phyloP scores from a whole-genome alignment of 2,888 invertebrate species.

The Dorcus hopei region DNA sequence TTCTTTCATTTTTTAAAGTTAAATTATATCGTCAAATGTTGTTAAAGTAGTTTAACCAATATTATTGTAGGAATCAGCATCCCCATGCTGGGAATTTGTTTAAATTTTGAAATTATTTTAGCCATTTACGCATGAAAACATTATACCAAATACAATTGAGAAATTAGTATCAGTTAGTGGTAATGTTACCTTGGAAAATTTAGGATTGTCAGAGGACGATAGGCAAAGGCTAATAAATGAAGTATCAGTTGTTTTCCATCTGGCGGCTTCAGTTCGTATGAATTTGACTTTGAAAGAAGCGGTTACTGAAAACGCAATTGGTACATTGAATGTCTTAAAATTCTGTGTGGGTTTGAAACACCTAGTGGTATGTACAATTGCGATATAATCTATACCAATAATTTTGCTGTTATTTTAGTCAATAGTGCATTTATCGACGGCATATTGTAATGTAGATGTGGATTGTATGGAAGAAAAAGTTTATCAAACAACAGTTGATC shows the following conservation, averaged over 20 bases:
- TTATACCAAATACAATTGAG: constrained; percentile 3
- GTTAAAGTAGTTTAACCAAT: too few relatives aligned
- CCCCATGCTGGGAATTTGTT: too few relatives aligned
- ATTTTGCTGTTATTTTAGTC: neutral
- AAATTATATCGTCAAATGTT: too few relatives aligned
- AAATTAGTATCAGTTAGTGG: constrained; percentile 55
- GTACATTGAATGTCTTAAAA: constrained; percentile 54
- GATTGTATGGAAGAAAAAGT: constrained; percentile 70
- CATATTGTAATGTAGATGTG: constrained; percentile 82
- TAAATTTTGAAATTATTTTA: too few relatives aligned
- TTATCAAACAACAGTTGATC: constrained; percentile 63
- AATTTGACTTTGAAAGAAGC: constrained; percentile 60
- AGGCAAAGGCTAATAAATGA: constrained; percentile 48
- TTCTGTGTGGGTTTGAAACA: constrained; percentile 24
- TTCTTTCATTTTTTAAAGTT: too few relatives aligned
- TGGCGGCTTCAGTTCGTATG: constrained; percentile 64
- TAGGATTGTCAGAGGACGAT: constrained; percentile 54
- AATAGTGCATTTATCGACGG: constrained; percentile 72
- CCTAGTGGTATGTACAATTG: neutral
- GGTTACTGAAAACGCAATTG: constrained; percentile 58
- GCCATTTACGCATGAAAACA: too few relatives aligned
- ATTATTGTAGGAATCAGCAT: too few relatives aligned
- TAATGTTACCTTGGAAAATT: constrained; percentile 50
- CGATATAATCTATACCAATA: neutral
- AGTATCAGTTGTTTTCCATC: constrained; percentile 61